A percentile compares a stretch with the other conserved stretches of the same genome.
Evolutionary conservation across 2,113 vertebrate genomes (phyloP).

Genomic region (Callorhinus ursinus): DNA sequence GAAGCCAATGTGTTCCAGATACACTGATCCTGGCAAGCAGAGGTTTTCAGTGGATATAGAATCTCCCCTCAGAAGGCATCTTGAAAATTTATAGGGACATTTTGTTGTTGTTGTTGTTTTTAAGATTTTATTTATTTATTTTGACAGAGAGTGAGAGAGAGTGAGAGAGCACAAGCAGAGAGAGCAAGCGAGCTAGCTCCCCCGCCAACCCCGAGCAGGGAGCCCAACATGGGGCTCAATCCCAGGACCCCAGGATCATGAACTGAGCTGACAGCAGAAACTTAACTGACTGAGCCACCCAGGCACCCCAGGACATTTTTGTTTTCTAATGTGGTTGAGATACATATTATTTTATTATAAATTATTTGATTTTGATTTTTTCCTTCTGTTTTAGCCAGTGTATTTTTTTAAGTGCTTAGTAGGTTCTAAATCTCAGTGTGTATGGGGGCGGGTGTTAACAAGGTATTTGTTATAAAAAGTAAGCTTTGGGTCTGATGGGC

Average conservation of each 20-base stretch:
- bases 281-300: background rate
- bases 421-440: background rate
- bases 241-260: background rate
- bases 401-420: background rate
- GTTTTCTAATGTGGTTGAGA: background rate
- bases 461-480: conserved; percentile 29
- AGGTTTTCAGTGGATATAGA: background rate
- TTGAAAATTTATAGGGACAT: background rate
- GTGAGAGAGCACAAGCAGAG: background rate
- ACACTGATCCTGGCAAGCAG: background rate
- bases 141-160: background rate
- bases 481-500: background rate
- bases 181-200: background rate
- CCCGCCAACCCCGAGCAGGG: background rate
- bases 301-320: background rate
- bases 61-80: background rate
- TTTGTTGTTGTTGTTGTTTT: background rate
- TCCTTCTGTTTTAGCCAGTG: background rate
- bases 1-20: background rate
- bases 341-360: conserved; percentile 45
- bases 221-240: background rate
- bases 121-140: background rate
- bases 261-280: background rate
- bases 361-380: background rate
- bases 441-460: background rate